Evolutionary conservation across 2,888 invertebrate species (phyloP).

Genomic region (Odontocerum albicorne): DNA sequence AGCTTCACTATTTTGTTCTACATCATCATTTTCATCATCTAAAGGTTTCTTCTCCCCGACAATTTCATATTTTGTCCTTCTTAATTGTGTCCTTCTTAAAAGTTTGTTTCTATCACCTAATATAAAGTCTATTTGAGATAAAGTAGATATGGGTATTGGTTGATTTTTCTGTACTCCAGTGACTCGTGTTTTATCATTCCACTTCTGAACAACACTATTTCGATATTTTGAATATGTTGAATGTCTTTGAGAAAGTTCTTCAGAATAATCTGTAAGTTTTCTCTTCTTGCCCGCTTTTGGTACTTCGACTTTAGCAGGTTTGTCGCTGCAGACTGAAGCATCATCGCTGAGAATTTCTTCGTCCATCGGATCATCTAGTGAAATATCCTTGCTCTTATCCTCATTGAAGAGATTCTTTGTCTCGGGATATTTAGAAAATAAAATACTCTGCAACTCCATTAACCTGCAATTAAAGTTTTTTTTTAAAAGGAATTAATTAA

Average conservation of each 20-base stretch:
- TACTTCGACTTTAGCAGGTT: constrained; percentile 39
- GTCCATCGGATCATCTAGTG: constrained; percentile 53
- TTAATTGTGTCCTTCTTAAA: constrained; percentile 76
- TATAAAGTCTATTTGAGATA: constrained; percentile 85
- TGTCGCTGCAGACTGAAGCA: constrained; percentile 49
- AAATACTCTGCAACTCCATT: constrained; percentile 58
- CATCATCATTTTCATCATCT: constrained; percentile 36
- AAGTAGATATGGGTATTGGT: constrained; percentile 63
- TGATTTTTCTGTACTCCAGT: constrained; percentile 65
- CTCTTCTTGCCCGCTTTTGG: constrained; percentile 49
- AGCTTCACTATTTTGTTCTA: constrained; percentile 36
- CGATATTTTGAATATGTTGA: constrained; percentile 67
- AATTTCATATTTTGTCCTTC: constrained; percentile 72
- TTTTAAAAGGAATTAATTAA: background rate
- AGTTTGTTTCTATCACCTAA: constrained; percentile 77
- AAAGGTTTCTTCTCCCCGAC: constrained; percentile 57
- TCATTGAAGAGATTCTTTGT: constrained; percentile 57
- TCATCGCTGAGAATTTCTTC: constrained; percentile 69
- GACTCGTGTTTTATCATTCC: constrained; percentile 91
- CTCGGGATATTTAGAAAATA: constrained; percentile 69
- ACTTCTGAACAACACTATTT: constrained; percentile 84
- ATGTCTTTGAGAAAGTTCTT: constrained; percentile 59
- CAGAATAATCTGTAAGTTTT: constrained; percentile 62
- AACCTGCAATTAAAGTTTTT: constrained; percentile 48
- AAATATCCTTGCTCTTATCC: constrained; percentile 33